Evolutionary conservation across 2,797 vertebrate species (phyloP).

Genomic region (Cirrhinus molitorella): DNA sequence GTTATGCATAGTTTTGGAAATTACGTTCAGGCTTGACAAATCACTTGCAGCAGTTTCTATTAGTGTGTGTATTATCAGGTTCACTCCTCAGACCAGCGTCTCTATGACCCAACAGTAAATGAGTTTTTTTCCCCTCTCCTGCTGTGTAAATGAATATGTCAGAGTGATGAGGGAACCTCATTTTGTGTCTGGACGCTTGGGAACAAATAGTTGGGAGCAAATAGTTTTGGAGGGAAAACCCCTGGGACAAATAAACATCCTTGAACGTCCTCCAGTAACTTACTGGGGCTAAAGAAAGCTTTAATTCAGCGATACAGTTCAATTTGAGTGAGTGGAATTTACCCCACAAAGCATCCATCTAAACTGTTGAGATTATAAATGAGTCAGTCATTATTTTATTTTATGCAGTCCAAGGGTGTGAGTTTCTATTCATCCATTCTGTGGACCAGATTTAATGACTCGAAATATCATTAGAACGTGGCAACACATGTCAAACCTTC

Average conservation of each 20-base stretch:
- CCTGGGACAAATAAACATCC: conserved; percentile 26
- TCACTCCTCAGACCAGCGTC: neutral
- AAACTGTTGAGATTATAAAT: neutral
- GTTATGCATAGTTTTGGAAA: neutral
- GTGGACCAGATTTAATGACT: neutral
- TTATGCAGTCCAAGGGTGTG: neutral
- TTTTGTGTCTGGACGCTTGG: conserved; percentile 14
- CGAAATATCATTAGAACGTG: neutral
- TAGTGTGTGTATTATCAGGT: neutral
- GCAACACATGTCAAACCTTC: neutral
- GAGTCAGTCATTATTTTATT: neutral
- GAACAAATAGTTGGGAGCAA: neutral
- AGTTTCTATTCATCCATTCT: neutral
- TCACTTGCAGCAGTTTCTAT: neutral
- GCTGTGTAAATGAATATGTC: conserved; percentile 14
- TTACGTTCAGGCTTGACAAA: neutral
- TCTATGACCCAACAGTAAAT: neutral
- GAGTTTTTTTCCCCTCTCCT: neutral
- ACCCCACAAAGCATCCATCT: neutral
- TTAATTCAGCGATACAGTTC: neutral
- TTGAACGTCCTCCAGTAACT: neutral
- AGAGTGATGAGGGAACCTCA: neutral
- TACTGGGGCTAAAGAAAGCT: neutral
- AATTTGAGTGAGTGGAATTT: neutral
- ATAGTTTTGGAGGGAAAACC: neutral